These are phyloP conservation scores for Ptychoptera contaminata DNA, from an alignment of 2,888 invertebrate species.

Conservation along the genomic window DNA sequence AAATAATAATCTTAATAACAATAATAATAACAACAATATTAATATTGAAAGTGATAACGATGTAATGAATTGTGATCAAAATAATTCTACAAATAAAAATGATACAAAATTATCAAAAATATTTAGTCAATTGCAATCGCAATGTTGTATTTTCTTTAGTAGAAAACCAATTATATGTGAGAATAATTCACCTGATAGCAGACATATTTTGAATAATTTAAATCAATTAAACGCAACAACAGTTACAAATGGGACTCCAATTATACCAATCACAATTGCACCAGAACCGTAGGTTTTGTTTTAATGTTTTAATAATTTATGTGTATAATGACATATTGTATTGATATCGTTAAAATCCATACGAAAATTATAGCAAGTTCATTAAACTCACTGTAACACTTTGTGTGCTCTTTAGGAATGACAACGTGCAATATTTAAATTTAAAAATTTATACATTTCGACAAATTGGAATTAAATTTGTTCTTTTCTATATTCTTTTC, in stretches of 20 bases:
- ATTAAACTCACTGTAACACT: too few species aligned
- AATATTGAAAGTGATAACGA: not conserved
- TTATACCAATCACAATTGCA: constrained; percentile 15
- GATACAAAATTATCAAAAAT: not conserved
- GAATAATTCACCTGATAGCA: not conserved
- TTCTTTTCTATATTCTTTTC: too few species aligned
- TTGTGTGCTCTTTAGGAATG: too few species aligned
- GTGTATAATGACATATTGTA: too few species aligned
- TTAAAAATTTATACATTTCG: too few species aligned
- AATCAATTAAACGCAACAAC: constrained; percentile 1
- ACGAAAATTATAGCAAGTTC: too few species aligned
- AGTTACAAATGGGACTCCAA: constrained; percentile 14
- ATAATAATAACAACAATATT: not conserved
- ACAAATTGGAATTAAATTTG: too few species aligned
- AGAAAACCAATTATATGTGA: not conserved
- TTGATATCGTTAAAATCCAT: too few species aligned
- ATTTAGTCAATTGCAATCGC: not conserved
- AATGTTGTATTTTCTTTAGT: not conserved
- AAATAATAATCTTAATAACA: too few species aligned
- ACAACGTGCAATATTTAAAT: too few species aligned
- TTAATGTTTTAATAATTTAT: too few species aligned
- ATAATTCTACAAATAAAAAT: not conserved
- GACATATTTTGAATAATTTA: not conserved
- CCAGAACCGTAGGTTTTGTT: constrained; percentile 13
- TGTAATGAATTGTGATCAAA: too few species aligned